phyloP scores from a whole-genome alignment of 1,140 invertebrate species.

The Drosophila mojavensis region DNA sequence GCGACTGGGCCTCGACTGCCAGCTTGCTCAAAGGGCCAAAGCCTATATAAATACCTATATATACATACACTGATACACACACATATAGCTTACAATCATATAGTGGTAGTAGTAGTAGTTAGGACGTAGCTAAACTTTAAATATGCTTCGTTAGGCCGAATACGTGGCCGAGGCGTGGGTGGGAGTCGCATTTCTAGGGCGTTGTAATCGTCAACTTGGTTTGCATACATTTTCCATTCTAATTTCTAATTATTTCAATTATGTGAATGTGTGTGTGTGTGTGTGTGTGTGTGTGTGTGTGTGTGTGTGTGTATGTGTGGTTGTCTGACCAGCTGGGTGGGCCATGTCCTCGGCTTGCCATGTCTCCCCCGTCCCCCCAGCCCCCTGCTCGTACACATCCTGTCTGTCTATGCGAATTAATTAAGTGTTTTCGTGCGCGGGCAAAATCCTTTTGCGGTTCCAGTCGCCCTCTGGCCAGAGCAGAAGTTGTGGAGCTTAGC shows the following conservation, averaged over 20 bases:
- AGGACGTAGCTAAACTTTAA: constrained; percentile 57
- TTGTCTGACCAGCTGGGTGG: constrained; percentile 70
- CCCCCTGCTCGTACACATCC: constrained; percentile 14
- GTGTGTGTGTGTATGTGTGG: constrained; percentile 21
- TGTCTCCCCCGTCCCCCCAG: background rate
- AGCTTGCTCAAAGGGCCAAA: constrained; percentile 50
- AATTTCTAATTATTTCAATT: constrained; percentile 83
- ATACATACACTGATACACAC: background rate
- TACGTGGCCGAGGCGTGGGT: background rate
- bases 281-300: constrained; percentile 6
- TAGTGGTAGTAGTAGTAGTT: constrained; percentile 3
- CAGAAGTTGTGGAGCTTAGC: constrained; percentile 22
- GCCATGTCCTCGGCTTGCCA: constrained; percentile 19
- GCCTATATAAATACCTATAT: background rate
- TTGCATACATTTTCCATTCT: constrained; percentile 77
- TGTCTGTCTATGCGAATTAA: constrained; percentile 82
- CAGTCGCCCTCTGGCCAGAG: constrained; percentile 36
- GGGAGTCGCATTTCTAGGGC: constrained; percentile 54
- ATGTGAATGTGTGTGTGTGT: constrained; percentile 33
- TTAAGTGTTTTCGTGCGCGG: constrained; percentile 83
- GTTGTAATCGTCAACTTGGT: constrained; percentile 65
- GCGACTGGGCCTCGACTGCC: constrained; percentile 4
- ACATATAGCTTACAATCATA: constrained; percentile 45
- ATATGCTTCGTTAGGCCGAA: constrained; percentile 48
- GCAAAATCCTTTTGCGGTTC: constrained; percentile 83